Evolutionary conservation across 2,113 vertebrate genomes (phyloP), one percentile per base, ranked within the genome.

Genomic region (Carassius gibelio): DNA sequence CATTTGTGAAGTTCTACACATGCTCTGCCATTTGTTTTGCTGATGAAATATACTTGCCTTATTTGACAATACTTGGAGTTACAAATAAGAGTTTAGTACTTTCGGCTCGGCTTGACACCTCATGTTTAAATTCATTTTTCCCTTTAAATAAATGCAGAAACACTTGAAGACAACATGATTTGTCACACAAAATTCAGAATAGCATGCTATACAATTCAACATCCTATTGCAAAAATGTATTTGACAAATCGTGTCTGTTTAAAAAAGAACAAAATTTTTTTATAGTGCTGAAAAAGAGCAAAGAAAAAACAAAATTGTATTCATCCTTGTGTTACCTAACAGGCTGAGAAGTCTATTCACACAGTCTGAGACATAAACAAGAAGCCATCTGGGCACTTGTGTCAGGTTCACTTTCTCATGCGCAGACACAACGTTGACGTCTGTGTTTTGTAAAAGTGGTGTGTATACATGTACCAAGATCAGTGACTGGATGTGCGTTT

Each of bases 401-500:
- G n/a, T 84, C 55, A 75, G 82, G 82, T 75, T 62, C 36, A 75
- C 82, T 62, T 50, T 45, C 71, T 61, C 69, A 34, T 62, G 62
- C 1, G 50, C 82, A 75, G 55, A 75, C 13, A 45, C 14, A 36
- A 45, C 5, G 3, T 23, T 75, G 21, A 45, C 38, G 26, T 68
- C 79, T 77, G 48, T 71, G 48, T 61, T 55, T 6, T 59, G 26
- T 30, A 23, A 86, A 76, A 86, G 52, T 48, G 5, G 4, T 66
- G 13, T 4, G 1, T 42, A 15, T 34, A 21, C n/a, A 38, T 34
- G 11, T 50, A 48, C 10, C 3, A 55, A 62, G 42, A 69, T 72
- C 55, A 36, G 30, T 71, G 77, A 8, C 57, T 42, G 61, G 52
- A 38, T 84, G 82, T 86, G 85, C 77, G 88, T 45, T 89, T 89